These are phyloP conservation scores for Germaria angustata DNA, from an alignment of 2,888 invertebrate genomes.

Conservation along the genomic window DNA sequence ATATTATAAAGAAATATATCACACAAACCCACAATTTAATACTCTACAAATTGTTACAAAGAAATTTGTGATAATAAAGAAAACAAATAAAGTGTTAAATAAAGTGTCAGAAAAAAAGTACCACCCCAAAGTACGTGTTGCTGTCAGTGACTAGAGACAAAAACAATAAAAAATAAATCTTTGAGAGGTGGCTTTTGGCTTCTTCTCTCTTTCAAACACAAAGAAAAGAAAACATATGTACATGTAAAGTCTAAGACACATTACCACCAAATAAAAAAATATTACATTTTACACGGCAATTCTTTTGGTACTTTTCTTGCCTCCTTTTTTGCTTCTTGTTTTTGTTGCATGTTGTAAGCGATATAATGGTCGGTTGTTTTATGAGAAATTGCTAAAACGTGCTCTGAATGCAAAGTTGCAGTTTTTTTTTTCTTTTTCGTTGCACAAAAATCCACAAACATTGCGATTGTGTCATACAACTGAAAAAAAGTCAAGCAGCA, in stretches of 20 bases:
- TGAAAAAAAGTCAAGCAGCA: slow-evolving; percentile 36
- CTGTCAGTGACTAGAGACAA: slow-evolving; percentile 56
- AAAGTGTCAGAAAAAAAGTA: slow-evolving; percentile 35
- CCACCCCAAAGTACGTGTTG: slow-evolving; percentile 60
- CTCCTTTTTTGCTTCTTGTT: slow-evolving; percentile 21
- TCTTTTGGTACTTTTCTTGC: slow-evolving; percentile 36
- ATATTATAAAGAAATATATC: slow-evolving; percentile 37
- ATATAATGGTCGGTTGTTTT: slow-evolving; percentile 79
- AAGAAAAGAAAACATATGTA: neutral
- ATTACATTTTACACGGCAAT: slow-evolving; percentile 45
- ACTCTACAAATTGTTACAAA: slow-evolving; percentile 55
- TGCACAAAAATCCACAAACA: neutral
- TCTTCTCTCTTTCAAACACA: neutral
- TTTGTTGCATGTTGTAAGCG: slow-evolving; percentile 65
- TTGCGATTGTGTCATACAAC: slow-evolving; percentile 48
- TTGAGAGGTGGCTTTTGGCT: slow-evolving; percentile 21
- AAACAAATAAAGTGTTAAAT: slow-evolving; percentile 59
- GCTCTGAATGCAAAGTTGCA: slow-evolving; percentile 73
- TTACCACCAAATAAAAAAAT: slow-evolving; percentile 23
- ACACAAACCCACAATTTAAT: slow-evolving; percentile 30
- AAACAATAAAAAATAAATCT: slow-evolving; percentile 19
- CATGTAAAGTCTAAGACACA: slow-evolving; percentile 40
- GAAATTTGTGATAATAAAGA: slow-evolving; percentile 19
- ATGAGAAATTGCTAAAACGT: slow-evolving; percentile 80
- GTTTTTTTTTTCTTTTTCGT: neutral